These are phyloP conservation scores for Taenaris catops DNA, from an alignment of 2,888 invertebrate genomes.

Conservation along the genomic window DNA sequence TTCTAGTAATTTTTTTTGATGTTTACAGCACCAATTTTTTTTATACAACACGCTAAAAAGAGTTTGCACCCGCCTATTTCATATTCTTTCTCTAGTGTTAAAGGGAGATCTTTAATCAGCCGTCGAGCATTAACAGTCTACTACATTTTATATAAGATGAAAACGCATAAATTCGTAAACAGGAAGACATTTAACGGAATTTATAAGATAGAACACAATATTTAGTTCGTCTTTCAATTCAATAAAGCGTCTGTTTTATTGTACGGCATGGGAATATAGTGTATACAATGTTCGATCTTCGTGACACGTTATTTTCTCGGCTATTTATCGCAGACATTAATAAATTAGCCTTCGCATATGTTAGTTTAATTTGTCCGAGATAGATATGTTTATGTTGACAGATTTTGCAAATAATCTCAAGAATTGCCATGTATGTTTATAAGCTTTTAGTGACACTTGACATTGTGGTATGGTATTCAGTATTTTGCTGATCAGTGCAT, in stretches of 20 bases:
- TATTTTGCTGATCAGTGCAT: no score
- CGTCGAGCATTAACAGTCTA: no score
- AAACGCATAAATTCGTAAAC: no score
- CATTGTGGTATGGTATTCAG: no score
- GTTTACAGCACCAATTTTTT: no score
- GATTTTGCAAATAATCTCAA: slow-evolving; percentile 17
- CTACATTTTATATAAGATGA: no score
- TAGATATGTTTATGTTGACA: slow-evolving; percentile 16
- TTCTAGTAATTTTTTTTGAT: no score
- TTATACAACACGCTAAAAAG: no score
- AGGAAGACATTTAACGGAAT: slow-evolving; percentile 6
- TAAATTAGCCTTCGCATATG: slow-evolving; percentile 17
- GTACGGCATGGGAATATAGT: slow-evolving; percentile 12
- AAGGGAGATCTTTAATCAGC: no score
- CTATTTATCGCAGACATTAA: slow-evolving; percentile 17
- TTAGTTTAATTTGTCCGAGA: slow-evolving; percentile 7
- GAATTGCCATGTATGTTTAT: slow-evolving; percentile 7
- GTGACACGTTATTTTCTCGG: slow-evolving; percentile 16
- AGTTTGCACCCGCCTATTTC: no score
- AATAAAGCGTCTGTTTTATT: slow-evolving; percentile 21
- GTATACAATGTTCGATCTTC: slow-evolving; percentile 16
- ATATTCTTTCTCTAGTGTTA: no score
- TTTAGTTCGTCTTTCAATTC: slow-evolving; percentile 18
- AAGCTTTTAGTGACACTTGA: slow-evolving; percentile 4
- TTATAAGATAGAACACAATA: slow-evolving; percentile 13